Evolutionary conservation across 2,113 vertebrate species (phyloP).

Genomic region (Oreochromis spilurus): DNA sequence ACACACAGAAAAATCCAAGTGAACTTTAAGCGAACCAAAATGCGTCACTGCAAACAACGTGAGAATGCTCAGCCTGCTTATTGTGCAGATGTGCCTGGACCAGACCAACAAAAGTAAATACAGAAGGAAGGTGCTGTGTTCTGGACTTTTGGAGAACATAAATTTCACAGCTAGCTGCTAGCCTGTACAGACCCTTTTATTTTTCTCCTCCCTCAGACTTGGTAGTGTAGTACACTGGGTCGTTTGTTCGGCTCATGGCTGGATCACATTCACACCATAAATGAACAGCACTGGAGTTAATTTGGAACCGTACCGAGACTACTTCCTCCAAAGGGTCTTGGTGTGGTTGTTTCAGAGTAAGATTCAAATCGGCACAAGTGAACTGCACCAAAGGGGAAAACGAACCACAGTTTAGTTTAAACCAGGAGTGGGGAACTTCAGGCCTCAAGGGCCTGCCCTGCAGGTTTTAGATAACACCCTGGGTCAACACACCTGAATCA

Average conservation of each 20-base stretch:
- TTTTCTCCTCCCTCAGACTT: background rate
- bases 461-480: background rate
- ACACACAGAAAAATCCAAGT: background rate
- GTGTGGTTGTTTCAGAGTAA: background rate
- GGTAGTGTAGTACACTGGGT: too few relatives aligned
- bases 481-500: background rate
- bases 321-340: background rate
- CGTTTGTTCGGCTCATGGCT: too few relatives aligned
- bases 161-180: background rate
- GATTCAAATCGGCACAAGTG: background rate
- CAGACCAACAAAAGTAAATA: accelerated
- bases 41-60: background rate
- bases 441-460: background rate
- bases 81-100: background rate
- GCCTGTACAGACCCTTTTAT: background rate
- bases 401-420: background rate
- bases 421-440: background rate
- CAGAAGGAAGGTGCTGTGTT: background rate
- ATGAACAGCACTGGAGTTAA: too few relatives aligned
- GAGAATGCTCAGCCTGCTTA: background rate
- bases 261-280: too few relatives aligned
- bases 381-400: background rate
- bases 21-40: background rate
- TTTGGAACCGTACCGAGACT: too few relatives aligned
- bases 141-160: background rate